Percentiles rank a stretch among this genome's conserved stretches.
These are phyloP conservation scores for Eptatretus atami DNA, from an alignment of 2,797 vertebrate genomes.

Conservation along the genomic window DNA sequence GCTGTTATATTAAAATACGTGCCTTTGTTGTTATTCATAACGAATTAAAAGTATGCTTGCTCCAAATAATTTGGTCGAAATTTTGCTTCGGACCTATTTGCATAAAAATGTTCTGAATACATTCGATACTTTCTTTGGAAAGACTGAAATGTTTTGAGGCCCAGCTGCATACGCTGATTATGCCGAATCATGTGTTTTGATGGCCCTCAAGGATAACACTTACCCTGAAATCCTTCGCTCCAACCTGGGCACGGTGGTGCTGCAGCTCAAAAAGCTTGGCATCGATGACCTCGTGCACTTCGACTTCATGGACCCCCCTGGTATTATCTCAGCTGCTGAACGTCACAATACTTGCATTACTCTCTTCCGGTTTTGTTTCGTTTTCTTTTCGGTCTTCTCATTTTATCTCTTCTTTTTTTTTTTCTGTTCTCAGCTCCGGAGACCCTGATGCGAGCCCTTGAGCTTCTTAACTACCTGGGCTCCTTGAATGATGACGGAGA, in stretches of 20 bases:
- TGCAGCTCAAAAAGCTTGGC: conserved; percentile 89
- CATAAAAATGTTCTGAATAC: too few species aligned
- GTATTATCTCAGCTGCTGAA: conserved; percentile 16
- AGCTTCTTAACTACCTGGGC: conserved; percentile 84
- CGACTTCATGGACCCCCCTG: conserved; percentile 99
- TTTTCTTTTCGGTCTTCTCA: too few species aligned
- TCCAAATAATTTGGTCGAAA: too few species aligned
- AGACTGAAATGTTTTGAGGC: too few species aligned
- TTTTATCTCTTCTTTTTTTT: background rate
- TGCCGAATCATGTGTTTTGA: too few species aligned
- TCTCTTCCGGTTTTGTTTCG: too few species aligned
- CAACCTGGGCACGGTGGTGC: conserved; percentile 80
- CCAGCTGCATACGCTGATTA: too few species aligned
- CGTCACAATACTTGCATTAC: background rate
- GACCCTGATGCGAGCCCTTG: conserved; percentile 85
- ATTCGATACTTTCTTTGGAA: too few species aligned
- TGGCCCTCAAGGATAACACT: conserved; percentile 49
- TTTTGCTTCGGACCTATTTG: too few species aligned
- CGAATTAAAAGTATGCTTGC: too few species aligned
- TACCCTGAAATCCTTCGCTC: conserved; percentile 94
- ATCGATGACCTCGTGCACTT: conserved; percentile 98
- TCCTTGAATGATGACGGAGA: conserved; percentile 94
- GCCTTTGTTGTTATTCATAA: too few species aligned
- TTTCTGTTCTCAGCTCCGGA: conserved; percentile 37
- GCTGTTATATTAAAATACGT: too few species aligned